Evolutionary conservation across 1,140 invertebrate species (phyloP).

Genomic region (Drosophila mojavensis): DNA sequence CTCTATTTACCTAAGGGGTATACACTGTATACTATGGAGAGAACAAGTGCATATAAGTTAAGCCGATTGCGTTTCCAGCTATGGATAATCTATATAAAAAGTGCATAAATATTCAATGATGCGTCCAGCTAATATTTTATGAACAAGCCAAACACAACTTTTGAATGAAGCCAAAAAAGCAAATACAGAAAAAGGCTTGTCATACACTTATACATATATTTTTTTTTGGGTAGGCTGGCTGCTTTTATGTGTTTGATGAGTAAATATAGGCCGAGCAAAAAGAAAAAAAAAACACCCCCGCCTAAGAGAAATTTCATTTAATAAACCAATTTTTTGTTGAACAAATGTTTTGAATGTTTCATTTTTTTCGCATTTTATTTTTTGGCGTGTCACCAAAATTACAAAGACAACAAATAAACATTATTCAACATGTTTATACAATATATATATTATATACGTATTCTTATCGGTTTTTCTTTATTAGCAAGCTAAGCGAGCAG

Average conservation of each 20-base stretch:
- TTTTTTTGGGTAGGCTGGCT: slow-evolving; percentile 23
- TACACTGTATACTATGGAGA: neutral
- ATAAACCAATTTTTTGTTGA: slow-evolving; percentile 32
- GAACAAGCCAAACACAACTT: slow-evolving; percentile 22
- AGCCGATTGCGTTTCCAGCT: slow-evolving; percentile 47
- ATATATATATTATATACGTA: neutral
- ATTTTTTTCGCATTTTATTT: neutral
- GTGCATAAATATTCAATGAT: slow-evolving; percentile 42
- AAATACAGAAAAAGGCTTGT: slow-evolving; percentile 26
- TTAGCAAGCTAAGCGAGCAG: slow-evolving; percentile 2
- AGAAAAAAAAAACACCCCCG: slow-evolving; percentile 26
- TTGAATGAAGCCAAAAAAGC: slow-evolving; percentile 14
- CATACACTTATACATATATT: slow-evolving; percentile 3
- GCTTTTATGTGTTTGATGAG: slow-evolving; percentile 13
- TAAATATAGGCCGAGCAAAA: slow-evolving; percentile 42
- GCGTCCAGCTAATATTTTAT: slow-evolving; percentile 29
- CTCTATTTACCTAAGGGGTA: neutral
- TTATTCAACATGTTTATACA: neutral
- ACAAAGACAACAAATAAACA: slow-evolving; percentile 2
- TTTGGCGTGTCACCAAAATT: neutral
- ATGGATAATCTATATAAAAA: slow-evolving; percentile 15
- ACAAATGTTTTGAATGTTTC: slow-evolving; percentile 29
- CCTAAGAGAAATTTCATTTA: slow-evolving; percentile 47
- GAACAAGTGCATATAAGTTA: slow-evolving; percentile 31
- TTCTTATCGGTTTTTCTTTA: neutral